A percentile compares a stretch with the other conserved stretches of the same genome.
phyloP scores from a whole-genome alignment of 1,140 invertebrate genomes.

The Plectrocnemia conspersa region DNA sequence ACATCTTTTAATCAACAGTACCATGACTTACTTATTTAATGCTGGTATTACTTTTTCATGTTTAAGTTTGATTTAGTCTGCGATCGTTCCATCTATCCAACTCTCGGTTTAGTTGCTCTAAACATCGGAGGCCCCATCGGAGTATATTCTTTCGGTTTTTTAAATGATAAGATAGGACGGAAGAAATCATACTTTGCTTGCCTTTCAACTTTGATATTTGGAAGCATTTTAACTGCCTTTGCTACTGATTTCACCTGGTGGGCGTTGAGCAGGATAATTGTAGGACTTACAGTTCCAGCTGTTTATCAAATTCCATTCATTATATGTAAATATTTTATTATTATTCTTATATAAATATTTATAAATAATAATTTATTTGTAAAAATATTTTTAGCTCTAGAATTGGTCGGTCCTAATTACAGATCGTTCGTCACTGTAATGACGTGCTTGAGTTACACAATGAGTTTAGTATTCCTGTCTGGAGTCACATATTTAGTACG shows the following conservation, averaged over 20 bases:
- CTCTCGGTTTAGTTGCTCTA: constrained; percentile 73
- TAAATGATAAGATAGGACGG: constrained; percentile 80
- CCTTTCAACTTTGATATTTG: constrained; percentile 67
- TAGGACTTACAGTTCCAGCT: constrained; percentile 83
- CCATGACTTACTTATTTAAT: constrained; percentile 10
- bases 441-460: constrained; percentile 84
- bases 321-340: constrained; percentile 66
- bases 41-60: constrained; percentile 11
- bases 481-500: constrained; percentile 75
- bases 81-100: constrained; percentile 77
- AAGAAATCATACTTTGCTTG: constrained; percentile 79
- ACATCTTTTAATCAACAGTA: constrained; percentile 11
- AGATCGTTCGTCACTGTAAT: constrained; percentile 85
- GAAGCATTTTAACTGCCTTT: constrained; percentile 71
- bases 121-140: constrained; percentile 81
- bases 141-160: constrained; percentile 75
- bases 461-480: constrained; percentile 76
- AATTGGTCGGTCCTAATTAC: constrained; percentile 85
- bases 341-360: constrained; percentile 1
- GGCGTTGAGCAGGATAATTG: constrained; percentile 70
- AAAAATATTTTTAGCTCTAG: constrained; percentile 63
- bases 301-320: constrained; percentile 95
- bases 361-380: constrained; percentile 5
- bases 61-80: constrained; percentile 83
- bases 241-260: constrained; percentile 76